Percentiles rank a stretch among this genome's conserved stretches.
These are phyloP conservation scores for Drosophila virilis DNA, from an alignment of 1,140 invertebrate genomes.

Conservation along the genomic window DNA sequence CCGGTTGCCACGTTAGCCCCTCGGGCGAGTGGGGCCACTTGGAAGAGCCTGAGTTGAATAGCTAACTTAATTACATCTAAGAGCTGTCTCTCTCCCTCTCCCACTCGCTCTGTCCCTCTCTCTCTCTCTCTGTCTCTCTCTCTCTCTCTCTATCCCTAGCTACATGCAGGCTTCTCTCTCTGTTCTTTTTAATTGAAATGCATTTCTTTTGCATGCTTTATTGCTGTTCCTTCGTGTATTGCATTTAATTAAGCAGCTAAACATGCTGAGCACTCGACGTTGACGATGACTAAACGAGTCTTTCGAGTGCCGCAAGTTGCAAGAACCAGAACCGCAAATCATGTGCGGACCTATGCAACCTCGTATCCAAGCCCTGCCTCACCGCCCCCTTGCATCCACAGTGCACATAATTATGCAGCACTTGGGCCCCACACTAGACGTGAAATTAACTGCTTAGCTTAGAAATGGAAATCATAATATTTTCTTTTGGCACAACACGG, in stretches of 20 bases:
- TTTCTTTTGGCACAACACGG: constrained; percentile 35
- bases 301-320: constrained; percentile 21
- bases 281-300: constrained; percentile 39
- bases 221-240: constrained; percentile 29
- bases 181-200: constrained; percentile 48
- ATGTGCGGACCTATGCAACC: constrained; percentile 12
- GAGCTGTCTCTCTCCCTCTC: not conserved
- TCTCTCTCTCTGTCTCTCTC: not conserved
- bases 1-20: constrained; percentile 4
- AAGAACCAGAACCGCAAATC: constrained; percentile 32
- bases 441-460: constrained; percentile 54
- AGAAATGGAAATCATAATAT: constrained; percentile 52
- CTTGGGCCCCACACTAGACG: not conserved
- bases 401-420: constrained; percentile 44
- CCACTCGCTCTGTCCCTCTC: not conserved
- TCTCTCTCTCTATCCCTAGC: not conserved
- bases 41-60: constrained; percentile 25
- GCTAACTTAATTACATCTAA: constrained; percentile 51
- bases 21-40: not conserved
- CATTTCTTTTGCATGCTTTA: constrained; percentile 46
- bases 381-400: not conserved
- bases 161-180: not conserved
- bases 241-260: constrained; percentile 60
- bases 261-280: constrained; percentile 36
- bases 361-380: no score